A percentile compares a stretch with the other conserved stretches of the same genome.
phyloP scores from a whole-genome alignment of 92 coral and sea anemone species.

The Nematostella vectensis region DNA sequence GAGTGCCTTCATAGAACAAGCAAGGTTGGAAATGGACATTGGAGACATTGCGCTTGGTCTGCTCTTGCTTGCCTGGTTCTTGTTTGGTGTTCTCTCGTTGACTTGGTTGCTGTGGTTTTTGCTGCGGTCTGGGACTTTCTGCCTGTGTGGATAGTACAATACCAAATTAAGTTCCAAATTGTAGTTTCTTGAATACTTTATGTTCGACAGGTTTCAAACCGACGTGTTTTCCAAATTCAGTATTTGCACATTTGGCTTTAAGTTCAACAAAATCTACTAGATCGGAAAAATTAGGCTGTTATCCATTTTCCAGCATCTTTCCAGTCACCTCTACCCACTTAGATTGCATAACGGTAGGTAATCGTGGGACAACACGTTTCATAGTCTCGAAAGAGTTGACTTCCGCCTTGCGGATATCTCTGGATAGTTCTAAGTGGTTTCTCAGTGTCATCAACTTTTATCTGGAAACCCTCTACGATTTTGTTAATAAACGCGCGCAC shows the following conservation, averaged over 20 bases:
- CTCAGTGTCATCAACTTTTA: constrained; percentile 19
- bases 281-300: constrained; percentile 22
- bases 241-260: constrained; percentile 31
- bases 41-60: not conserved
- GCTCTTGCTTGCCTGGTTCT: not conserved
- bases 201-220: constrained; percentile 24
- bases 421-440: constrained; percentile 26
- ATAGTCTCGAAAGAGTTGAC: constrained; percentile 37
- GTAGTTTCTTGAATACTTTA: not conserved
- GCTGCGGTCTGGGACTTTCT: too few species aligned
- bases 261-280: constrained; percentile 21
- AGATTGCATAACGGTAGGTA: constrained; percentile 38
- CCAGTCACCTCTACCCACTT: constrained; percentile 44
- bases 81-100: not conserved
- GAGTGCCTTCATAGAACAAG: constrained; percentile 12
- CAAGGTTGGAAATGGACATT: not conserved
- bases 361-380: constrained; percentile 28
- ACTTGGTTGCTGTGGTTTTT: constrained; percentile 1
- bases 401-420: constrained; percentile 48
- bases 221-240: constrained; percentile 29
- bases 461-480: constrained; percentile 29
- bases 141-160: not conserved
- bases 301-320: constrained; percentile 11
- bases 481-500: constrained; percentile 31
- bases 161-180: not conserved